Percentiles rank a stretch among this genome's conserved stretches.
Evolutionary conservation across 2,888 invertebrate species (phyloP).

Genomic region (Pseudolycoriella hygida): DNA sequence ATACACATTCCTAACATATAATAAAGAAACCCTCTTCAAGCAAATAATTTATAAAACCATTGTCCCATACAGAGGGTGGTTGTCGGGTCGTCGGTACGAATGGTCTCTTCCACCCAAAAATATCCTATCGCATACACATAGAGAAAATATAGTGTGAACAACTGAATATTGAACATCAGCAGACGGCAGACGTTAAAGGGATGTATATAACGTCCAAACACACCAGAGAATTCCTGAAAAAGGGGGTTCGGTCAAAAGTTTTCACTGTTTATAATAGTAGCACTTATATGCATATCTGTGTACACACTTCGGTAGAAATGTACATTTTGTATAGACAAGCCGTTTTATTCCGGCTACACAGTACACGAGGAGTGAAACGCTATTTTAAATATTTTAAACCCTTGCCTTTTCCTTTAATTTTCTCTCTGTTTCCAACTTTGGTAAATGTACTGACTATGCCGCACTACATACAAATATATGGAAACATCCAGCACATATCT

Average conservation of each 20-base stretch:
- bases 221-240: not conserved
- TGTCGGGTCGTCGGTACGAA: not conserved
- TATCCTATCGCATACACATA: not conserved
- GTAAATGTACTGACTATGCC: too few species aligned
- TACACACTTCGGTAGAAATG: too few species aligned
- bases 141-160: not conserved
- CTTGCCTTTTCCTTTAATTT: not conserved
- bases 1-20: not conserved
- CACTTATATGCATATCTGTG: not conserved
- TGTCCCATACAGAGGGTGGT: not conserved
- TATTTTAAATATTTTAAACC: conserved; percentile 1
- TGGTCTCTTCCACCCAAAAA: not conserved
- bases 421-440: not conserved
- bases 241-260: conserved; percentile 1
- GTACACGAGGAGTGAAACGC: not conserved
- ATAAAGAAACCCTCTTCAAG: not conserved
- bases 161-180: not conserved
- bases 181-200: not conserved
- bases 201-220: not conserved
- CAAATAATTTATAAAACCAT: conserved; percentile 1
- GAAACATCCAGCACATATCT: not conserved
- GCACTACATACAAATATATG: too few species aligned
- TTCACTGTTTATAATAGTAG: not conserved
- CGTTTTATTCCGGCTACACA: too few species aligned
- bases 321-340: too few species aligned